Evolutionary conservation across 2,888 invertebrate species (phyloP).

Genomic region (Mongoloraphidia duomilia): DNA sequence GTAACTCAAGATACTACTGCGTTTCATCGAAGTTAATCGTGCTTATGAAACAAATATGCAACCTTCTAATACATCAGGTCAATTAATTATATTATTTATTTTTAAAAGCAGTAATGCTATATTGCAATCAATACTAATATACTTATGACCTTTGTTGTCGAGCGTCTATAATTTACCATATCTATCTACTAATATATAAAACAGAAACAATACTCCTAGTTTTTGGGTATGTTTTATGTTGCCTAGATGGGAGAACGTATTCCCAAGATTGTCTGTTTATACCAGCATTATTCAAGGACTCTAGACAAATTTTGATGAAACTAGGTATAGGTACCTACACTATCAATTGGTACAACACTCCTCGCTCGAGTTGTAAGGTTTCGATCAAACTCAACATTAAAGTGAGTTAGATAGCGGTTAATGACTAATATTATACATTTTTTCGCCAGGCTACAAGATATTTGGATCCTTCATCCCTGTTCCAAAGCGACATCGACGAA

Average conservation of each 20-base stretch:
- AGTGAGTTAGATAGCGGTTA: background rate
- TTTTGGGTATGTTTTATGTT: too few species aligned
- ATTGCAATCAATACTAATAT: background rate
- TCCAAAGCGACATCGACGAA: slow-evolving; percentile 91
- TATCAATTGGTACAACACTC: too few species aligned
- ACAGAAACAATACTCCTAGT: too few species aligned
- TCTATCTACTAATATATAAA: too few species aligned
- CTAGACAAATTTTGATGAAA: too few species aligned
- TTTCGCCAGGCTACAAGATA: slow-evolving; percentile 64
- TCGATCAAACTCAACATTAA: too few species aligned
- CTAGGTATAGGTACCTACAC: too few species aligned
- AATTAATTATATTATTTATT: slow-evolving; percentile 5
- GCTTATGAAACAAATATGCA: slow-evolving; percentile 76
- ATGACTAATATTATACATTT: slow-evolving; percentile 7
- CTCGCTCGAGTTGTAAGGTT: too few species aligned
- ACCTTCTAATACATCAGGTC: slow-evolving; percentile 78
- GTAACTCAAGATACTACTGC: slow-evolving; percentile 79
- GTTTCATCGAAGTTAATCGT: slow-evolving; percentile 80
- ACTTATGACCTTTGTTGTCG: background rate
- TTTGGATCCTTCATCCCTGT: slow-evolving; percentile 80
- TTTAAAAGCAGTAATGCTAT: background rate
- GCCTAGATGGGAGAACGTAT: too few species aligned
- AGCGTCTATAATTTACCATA: too few species aligned
- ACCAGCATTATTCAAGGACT: too few species aligned
- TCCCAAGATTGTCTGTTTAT: too few species aligned